phyloP scores from a whole-genome alignment of 2,113 vertebrate genomes.

The Phylloscopus trochiloides region DNA sequence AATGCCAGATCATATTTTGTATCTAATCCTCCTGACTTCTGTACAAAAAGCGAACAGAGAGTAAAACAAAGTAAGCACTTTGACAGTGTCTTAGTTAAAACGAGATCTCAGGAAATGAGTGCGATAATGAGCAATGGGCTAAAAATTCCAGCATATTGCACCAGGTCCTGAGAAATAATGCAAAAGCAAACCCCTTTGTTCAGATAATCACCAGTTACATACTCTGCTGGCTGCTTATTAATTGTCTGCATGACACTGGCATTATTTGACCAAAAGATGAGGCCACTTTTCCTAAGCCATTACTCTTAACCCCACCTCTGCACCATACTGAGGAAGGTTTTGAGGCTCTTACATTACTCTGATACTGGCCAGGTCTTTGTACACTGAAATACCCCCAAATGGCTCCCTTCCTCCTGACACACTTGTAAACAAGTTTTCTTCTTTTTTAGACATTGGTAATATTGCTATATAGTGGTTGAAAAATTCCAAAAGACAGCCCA shows the following conservation, averaged over 20 bases:
- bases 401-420: background rate
- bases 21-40: background rate
- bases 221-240: constrained; percentile 46
- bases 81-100: constrained; percentile 14
- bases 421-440: background rate
- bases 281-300: background rate
- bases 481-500: background rate
- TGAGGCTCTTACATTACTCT: background rate
- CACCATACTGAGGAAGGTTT: background rate
- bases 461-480: background rate
- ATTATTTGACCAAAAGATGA: background rate
- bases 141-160: constrained; percentile 46
- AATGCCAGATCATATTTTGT: background rate
- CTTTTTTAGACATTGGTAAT: background rate
- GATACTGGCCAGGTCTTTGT: background rate
- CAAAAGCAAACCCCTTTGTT: constrained; percentile 43
- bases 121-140: constrained; percentile 41
- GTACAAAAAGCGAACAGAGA: background rate
- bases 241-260: constrained; percentile 13
- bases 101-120: constrained; percentile 14
- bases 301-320: background rate
- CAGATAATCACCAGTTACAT: constrained; percentile 20
- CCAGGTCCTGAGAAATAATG: constrained; percentile 27
- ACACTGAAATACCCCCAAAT: background rate
- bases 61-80: background rate